phyloP scores from a whole-genome alignment of 92 coral and sea anemone genomes.

The Galaxea fascicularis region DNA sequence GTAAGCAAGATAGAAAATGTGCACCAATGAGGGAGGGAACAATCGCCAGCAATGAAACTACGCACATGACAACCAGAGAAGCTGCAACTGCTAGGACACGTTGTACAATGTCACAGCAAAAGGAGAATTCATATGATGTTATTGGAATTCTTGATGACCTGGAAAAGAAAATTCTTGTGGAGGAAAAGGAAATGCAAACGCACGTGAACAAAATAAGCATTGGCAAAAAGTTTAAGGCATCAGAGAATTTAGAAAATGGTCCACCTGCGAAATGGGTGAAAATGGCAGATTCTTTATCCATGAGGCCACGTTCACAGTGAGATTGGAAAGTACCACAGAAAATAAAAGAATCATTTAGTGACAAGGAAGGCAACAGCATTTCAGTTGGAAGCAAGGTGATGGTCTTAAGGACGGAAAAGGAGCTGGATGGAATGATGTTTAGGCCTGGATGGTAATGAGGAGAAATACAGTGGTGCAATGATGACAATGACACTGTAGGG shows the following conservation, averaged over 20 bases:
- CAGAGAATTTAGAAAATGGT: slow-evolving; percentile 18
- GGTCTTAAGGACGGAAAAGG: slow-evolving; percentile 41
- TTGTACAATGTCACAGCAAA: background rate
- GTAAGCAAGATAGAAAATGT: slow-evolving; percentile 28
- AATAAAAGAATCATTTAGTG: slow-evolving; percentile 11
- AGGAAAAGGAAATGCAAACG: slow-evolving; percentile 28
- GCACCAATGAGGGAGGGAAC: slow-evolving; percentile 28
- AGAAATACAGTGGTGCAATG: slow-evolving; percentile 41
- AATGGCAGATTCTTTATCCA: background rate
- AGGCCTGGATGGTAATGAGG: slow-evolving; percentile 47
- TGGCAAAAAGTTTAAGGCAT: background rate
- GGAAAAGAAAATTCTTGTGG: slow-evolving; percentile 31
- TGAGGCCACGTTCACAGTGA: slow-evolving; percentile 12
- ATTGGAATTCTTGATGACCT: slow-evolving; percentile 22
- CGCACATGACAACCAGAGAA: slow-evolving; percentile 40
- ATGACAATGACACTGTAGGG: slow-evolving; percentile 38
- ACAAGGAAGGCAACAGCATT: slow-evolving; percentile 11
- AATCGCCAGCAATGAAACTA: slow-evolving; percentile 44
- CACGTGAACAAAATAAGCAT: background rate
- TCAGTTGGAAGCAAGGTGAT: slow-evolving; percentile 35
- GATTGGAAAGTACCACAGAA: slow-evolving; percentile 32
- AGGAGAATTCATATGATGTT: background rate
- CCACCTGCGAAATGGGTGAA: slow-evolving; percentile 1
- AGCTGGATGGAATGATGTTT: slow-evolving; percentile 37
- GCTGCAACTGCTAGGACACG: background rate